Percentiles rank a stretch among this genome's conserved stretches.
Conservation (phyloP, 30 jellyfish, hydroid and myxozoan genomes). For the Turritopsis dohrnii region DNA sequence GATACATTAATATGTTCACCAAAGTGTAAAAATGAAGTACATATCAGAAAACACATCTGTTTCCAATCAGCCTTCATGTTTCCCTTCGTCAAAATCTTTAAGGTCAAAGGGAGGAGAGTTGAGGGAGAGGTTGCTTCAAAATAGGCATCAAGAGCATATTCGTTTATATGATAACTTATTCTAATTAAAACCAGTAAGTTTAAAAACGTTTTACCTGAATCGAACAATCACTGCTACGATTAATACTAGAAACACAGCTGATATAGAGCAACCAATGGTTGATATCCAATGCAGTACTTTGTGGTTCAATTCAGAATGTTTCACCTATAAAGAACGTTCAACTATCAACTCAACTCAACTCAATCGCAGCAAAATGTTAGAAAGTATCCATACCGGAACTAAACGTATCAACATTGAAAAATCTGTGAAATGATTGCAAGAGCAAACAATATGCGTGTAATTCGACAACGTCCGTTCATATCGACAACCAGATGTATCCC, state of each 20-base stretch:
- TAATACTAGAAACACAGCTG: background rate
- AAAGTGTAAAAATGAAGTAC: background rate
- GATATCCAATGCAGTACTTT: slow-evolving; percentile 4
- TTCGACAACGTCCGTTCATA: background rate
- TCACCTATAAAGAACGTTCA: too few species aligned
- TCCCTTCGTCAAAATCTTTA: too few species aligned
- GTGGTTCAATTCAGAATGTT: background rate
- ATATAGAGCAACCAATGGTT: slow-evolving; percentile 13
- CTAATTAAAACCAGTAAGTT: background rate
- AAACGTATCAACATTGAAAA: slow-evolving; percentile 5
- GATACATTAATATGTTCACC: too few species aligned
- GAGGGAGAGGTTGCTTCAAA: too few species aligned
- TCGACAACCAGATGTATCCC: background rate
- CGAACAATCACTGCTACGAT: background rate
- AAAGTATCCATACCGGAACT: background rate
- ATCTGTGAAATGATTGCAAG: slow-evolving; percentile 26
- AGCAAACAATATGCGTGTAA: slow-evolving; percentile 17
- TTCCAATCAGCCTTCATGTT: too few species aligned
- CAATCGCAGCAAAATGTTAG: too few species aligned
- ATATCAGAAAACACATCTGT: background rate
- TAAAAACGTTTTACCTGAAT: slow-evolving; percentile 5
- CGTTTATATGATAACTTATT: too few species aligned
- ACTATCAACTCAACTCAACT: too few species aligned
- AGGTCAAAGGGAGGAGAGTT: too few species aligned
- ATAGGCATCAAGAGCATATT: too few species aligned